Base-by-base conservation (phyloP, 2,888 invertebrate genomes). In the Nasonia oneida region DNA sequence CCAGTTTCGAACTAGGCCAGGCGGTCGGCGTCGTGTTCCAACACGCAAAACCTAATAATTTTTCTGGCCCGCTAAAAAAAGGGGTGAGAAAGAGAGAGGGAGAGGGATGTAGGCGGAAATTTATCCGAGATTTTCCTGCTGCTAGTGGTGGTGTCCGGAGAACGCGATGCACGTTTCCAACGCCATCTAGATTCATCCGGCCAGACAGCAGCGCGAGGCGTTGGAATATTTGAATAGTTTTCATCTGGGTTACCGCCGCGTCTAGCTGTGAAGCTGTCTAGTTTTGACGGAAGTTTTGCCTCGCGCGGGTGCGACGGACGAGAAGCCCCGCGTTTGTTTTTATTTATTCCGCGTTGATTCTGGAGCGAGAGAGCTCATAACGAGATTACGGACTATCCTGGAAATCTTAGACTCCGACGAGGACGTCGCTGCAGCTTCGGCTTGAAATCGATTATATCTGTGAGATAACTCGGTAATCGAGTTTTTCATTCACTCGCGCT, bases 161-260 rank as follows among this genome's bases (percentile, higher is more conserved):
- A 53, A n/a, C 12, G 4, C 29, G 18, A n/a, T 23, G 53, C 33
- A 33, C 57, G 71, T 76, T 33, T 77, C 37, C 39, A 14, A 39
- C n/a, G 8, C 76, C n/a, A 61, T 75, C 23, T 23, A 33, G 76
- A 77, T 61, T 77, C 39, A 61, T 67, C 14, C 37, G 15, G 29
- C 42, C 3, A 67, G 67, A 64, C 78, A 67, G 77, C 8, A 64
- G 18, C 39, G 29, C 70, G 29, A 29, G 29, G 15, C 14, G 33
- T 5, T 15, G 50, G 71, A 81, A 73, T 80, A 57, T 73, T 73
- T 73, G 80, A 81, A 73, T 73, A 73, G 57, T 71, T 81, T 71
- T n/a, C 57, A 73, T 57, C 42, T 57, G 57, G 57, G 71, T 80
- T 71, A 39, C 37, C 70, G 23, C 73, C 42, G 18, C 18, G 39